Base-by-base conservation (phyloP, 2,113 vertebrate genomes). In the Salminus brasiliensis region DNA sequence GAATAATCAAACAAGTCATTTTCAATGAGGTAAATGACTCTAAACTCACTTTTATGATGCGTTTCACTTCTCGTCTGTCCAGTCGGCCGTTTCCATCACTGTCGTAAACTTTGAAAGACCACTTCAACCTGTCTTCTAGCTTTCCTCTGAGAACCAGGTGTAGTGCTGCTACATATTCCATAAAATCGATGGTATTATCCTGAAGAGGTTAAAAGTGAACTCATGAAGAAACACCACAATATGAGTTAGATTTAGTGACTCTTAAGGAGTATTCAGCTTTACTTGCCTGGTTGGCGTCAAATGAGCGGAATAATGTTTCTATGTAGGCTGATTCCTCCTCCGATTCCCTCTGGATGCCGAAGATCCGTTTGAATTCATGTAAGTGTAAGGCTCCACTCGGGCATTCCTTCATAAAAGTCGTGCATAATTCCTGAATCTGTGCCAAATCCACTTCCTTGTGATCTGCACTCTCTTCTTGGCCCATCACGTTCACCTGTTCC, bases 81-180 rank as follows among this genome's bases (percentile, higher is more conserved):
- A 96, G 85, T 74, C 92, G 94, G 52, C 95, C 95, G 0, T 96
- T 96, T 7, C 94, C 93, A 13, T 95, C 94, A 8, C 89, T 93
- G 80, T 96, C 95, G 53, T 96, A 96, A 63, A 96, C 92, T 79
- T 96, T 96, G 84, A 96, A 96, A 39, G 95, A 96, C 95, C 95
- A 96, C 16, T 94, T 92, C 25, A 96, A 62, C 0, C 92, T 92
- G 60, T 96, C 95, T 52, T 95, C 94, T 63, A 96, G 92, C 57
- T 93, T 95, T 8, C 95, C 95, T 0, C 93, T 84, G 9, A 95
- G 85, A 32, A 96, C 91, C 0, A 94, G 83, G 82, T 95, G 93
- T 34, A 96, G 92, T 0, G 94, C 95, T 3, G 93, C 93, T 5
- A 95, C 91, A 0, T 95, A 96, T 78, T 95, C 95, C 72, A 95